These are phyloP conservation scores for Hofmannophila pseudospretella DNA, from an alignment of 2,888 invertebrate genomes.

Conservation along the genomic window DNA sequence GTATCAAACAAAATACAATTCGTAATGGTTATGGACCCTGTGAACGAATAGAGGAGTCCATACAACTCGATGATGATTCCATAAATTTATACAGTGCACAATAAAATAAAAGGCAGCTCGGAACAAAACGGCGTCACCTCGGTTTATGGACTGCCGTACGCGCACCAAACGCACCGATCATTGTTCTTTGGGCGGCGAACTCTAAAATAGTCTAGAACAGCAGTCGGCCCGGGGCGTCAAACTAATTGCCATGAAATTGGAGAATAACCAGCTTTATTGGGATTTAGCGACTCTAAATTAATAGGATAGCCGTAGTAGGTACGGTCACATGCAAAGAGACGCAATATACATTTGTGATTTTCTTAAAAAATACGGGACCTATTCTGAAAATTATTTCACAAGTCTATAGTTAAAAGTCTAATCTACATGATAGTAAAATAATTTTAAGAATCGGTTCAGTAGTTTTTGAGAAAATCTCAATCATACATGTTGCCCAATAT, in stretches of 20 bases:
- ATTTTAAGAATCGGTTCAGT: too few relatives aligned
- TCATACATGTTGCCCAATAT: too few relatives aligned
- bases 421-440: too few relatives aligned
- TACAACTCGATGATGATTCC: slow-evolving; percentile 75
- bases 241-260: slow-evolving; percentile 59
- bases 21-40: slow-evolving; percentile 69
- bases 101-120: slow-evolving; percentile 66
- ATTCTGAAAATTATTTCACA: too few relatives aligned
- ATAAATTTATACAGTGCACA: slow-evolving; percentile 75
- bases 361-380: too few relatives aligned
- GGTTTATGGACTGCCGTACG: slow-evolving; percentile 50
- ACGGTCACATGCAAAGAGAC: slow-evolving; percentile 32
- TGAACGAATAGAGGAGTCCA: slow-evolving; percentile 67
- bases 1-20: slow-evolving; percentile 68
- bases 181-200: slow-evolving; percentile 38
- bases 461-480: too few relatives aligned
- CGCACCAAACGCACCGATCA: slow-evolving; percentile 43
- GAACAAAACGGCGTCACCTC: slow-evolving; percentile 70
- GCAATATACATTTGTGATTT: too few relatives aligned
- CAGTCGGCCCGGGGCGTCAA: slow-evolving; percentile 17
- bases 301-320: slow-evolving; percentile 14
- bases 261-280: slow-evolving; percentile 43
- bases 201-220: slow-evolving; percentile 41
- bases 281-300: slow-evolving; percentile 39
- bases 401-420: too few relatives aligned